These are phyloP conservation scores for Drosophila cognata DNA, from an alignment of 2,888 invertebrate species.

Conservation along the genomic window DNA sequence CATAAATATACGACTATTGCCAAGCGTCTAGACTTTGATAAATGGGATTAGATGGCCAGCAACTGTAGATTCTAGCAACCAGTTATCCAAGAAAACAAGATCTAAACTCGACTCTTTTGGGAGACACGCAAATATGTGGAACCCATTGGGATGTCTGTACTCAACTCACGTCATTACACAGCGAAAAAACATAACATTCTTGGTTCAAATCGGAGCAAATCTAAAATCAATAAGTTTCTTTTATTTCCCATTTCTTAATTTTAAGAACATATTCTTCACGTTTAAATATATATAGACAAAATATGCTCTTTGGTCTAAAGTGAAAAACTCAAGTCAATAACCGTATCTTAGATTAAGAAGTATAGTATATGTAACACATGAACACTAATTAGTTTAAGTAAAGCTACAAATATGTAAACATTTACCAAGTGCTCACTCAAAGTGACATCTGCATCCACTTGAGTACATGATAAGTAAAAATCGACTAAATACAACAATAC, in stretches of 20 bases:
- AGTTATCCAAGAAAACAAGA: slow-evolving; percentile 31
- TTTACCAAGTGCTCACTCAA: no score
- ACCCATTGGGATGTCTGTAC: slow-evolving; percentile 3
- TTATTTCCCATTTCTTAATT: neutral
- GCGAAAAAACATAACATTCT: neutral
- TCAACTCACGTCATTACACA: neutral
- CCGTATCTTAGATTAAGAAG: neutral
- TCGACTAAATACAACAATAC: no score
- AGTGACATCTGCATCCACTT: no score
- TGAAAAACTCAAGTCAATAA: neutral
- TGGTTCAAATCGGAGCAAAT: neutral
- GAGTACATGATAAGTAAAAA: no score
- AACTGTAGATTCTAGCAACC: slow-evolving; percentile 43
- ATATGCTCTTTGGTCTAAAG: neutral
- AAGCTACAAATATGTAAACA: no score
- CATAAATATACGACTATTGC: slow-evolving; percentile 20
- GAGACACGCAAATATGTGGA: slow-evolving; percentile 1
- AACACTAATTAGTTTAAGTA: no score
- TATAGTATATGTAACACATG: no score
- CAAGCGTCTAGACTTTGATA: slow-evolving; percentile 68
- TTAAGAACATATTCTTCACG: neutral
- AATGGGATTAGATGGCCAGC: slow-evolving; percentile 54
- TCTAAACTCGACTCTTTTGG: slow-evolving; percentile 1
- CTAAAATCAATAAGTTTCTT: neutral
- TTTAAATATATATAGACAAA: neutral